Percentiles rank a stretch among this genome's conserved stretches.
phyloP scores from a whole-genome alignment of 2,797 vertebrate species.

The Staurois parvus region DNA sequence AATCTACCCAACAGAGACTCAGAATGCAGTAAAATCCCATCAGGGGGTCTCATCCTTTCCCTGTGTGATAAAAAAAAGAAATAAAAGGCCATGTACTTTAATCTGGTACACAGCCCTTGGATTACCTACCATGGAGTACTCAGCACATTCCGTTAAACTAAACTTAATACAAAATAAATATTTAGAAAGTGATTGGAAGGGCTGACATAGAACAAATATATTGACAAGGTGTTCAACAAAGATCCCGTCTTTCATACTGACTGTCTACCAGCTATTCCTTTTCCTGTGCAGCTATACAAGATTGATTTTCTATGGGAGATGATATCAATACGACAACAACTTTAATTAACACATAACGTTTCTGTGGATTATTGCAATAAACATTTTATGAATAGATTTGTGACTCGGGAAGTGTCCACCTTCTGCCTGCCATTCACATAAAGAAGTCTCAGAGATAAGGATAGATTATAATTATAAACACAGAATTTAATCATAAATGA shows the following conservation, averaged over 20 bases:
- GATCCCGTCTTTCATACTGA: neutral
- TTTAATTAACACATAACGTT: constrained; percentile 46
- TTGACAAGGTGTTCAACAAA: neutral
- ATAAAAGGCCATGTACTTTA: too few species aligned
- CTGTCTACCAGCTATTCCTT: constrained; percentile 12
- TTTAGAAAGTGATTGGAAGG: too few species aligned
- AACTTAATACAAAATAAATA: too few species aligned
- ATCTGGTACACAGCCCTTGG: too few species aligned
- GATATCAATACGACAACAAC: constrained; percentile 41
- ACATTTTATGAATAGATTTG: constrained; percentile 30
- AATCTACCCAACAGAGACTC: too few species aligned
- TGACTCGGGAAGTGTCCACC: neutral
- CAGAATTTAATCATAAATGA: too few species aligned
- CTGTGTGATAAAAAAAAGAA: too few species aligned
- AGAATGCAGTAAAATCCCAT: too few species aligned
- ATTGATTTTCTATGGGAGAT: constrained; percentile 29
- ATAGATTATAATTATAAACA: constrained; percentile 16
- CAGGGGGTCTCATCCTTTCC: too few species aligned
- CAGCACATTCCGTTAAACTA: too few species aligned
- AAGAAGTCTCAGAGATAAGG: constrained; percentile 20
- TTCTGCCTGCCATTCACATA: neutral
- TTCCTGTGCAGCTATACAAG: neutral
- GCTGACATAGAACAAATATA: neutral
- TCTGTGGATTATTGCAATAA: constrained; percentile 32
- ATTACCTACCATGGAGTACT: too few species aligned